Evolutionary conservation across 2,888 invertebrate genomes (phyloP), one percentile per base, ranked within the genome.

Genomic region (Eristalinus aeneus): DNA sequence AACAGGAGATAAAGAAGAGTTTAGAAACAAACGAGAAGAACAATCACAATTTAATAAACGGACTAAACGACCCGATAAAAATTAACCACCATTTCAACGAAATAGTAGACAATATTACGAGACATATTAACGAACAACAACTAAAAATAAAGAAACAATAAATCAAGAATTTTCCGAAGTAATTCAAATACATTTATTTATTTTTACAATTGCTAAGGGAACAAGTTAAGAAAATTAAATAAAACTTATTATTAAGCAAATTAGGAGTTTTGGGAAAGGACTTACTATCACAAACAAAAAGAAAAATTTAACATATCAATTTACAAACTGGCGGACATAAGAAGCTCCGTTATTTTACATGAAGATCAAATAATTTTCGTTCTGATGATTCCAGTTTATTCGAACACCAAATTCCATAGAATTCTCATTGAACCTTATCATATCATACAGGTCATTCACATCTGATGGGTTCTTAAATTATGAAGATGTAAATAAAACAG

Each of bases 91-190:
- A 79, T 9, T 67, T 79, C 6, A 56, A 61, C 23, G 71, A 78
- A 72, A 31, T 5, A n/a, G 68, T 79, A 34, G 31, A 60, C 46
- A 67, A 73, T 9, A 67, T 79, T 22, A 79, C 79, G 20, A 68
- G 36, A 60, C n/a, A 73, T 23, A 72, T 72, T 32, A 67, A 60
- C n/a, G 5, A 2, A 53, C 73, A 79, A 68, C 73, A 79, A 36
- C 12, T 22, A 36, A 32, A 61, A 53, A 67, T 79, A 20, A 72
- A 53, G 36, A 11, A 22, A 1, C 65, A 58, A 60, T 65, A 46
- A 39, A 72, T n/a, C 1, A 0, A 5, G 67, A 61, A 46, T 32
- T 46, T 9, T 11, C 32, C 60, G 23, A 53, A 68, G 68, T 61
- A 1, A 23, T 10, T 3, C 10, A n/a, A 10, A 76, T 76, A 31